phyloP scores from a whole-genome alignment of 2,797 vertebrate genomes.

The Falco columbarius region DNA sequence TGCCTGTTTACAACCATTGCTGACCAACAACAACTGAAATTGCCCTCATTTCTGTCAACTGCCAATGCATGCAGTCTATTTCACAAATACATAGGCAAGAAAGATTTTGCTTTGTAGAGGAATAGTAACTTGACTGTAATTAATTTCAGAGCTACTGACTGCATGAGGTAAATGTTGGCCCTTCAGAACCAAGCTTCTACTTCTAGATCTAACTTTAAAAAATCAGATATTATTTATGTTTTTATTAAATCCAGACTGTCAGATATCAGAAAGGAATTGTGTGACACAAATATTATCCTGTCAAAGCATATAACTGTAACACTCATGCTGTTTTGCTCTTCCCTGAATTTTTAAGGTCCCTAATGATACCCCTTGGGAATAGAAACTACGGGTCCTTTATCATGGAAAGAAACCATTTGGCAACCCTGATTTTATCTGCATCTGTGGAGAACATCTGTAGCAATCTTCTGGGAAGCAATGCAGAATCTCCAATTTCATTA shows the following conservation, averaged over 20 bases:
- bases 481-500: not conserved
- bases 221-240: not conserved
- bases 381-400: not conserved
- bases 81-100: not conserved
- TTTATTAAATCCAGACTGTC: not conserved
- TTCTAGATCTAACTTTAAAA: not conserved
- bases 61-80: not conserved
- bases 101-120: not conserved
- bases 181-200: not conserved
- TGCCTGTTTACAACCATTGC: not conserved
- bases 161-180: not conserved
- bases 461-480: not conserved
- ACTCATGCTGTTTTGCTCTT: not conserved
- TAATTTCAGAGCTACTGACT: not conserved
- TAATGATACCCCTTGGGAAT: not conserved
- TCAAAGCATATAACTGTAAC: conserved; percentile 9
- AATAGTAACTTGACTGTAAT: not conserved
- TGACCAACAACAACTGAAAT: not conserved
- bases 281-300: conserved; percentile 24
- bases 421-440: not conserved
- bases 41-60: not conserved
- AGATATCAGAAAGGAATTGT: not conserved
- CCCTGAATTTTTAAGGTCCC: not conserved
- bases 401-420: not conserved
- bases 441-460: not conserved